These are phyloP conservation scores for Donacobius atricapilla DNA, from an alignment of 2,113 vertebrate species.

Conservation along the genomic window DNA sequence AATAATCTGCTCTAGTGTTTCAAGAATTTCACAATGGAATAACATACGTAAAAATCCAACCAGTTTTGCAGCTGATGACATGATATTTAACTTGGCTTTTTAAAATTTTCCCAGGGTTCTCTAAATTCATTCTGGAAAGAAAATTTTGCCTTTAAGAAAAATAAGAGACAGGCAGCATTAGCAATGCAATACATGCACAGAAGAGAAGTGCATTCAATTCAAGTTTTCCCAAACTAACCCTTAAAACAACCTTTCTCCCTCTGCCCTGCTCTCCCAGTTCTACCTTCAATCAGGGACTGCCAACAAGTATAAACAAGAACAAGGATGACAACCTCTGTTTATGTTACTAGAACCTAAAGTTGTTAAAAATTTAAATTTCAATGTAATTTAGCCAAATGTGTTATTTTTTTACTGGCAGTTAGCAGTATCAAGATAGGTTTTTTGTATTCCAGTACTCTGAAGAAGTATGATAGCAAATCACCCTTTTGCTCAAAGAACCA, in stretches of 20 bases:
- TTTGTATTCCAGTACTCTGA: neutral
- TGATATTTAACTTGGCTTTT: neutral
- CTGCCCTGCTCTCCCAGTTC: neutral
- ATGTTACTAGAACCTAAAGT: neutral
- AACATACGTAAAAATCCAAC: neutral
- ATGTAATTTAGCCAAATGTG: neutral
- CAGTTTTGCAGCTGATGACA: neutral
- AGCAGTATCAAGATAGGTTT: neutral
- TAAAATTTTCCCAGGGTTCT: neutral
- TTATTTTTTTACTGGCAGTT: neutral
- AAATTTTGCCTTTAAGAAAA: constrained; percentile 52
- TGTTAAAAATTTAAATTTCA: neutral
- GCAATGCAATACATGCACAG: neutral
- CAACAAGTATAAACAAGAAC: constrained; percentile 2
- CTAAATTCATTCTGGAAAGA: constrained; percentile 37
- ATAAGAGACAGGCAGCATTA: constrained; percentile 4
- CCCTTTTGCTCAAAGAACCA: neutral
- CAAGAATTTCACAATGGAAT: neutral
- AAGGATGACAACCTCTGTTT: neutral
- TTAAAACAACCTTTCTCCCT: constrained; percentile 53
- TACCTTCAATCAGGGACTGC: neutral
- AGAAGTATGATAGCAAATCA: neutral
- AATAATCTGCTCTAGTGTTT: neutral
- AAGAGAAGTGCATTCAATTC: constrained; percentile 25
- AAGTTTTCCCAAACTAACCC: constrained; percentile 65